phyloP scores from a whole-genome alignment of 2,888 invertebrate genomes.

The Acrobasis repandana region DNA sequence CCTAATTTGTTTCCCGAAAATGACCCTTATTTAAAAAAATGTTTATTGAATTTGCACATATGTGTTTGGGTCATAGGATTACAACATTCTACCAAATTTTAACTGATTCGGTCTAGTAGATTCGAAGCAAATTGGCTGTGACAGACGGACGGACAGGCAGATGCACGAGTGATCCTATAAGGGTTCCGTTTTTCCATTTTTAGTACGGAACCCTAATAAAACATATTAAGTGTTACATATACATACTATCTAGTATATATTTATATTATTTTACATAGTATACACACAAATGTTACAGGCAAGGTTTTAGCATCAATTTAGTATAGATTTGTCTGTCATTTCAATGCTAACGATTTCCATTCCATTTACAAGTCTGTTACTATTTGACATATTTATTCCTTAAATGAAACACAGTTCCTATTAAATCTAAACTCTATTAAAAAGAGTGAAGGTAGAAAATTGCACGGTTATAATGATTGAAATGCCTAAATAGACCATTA shows the following conservation, averaged over 20 bases:
- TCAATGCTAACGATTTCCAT: constrained; percentile 6
- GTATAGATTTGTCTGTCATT: constrained; percentile 8
- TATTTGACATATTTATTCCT: neutral
- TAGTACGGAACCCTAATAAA: too few species aligned
- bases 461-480: neutral
- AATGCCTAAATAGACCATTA: neutral
- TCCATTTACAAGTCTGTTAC: neutral
- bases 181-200: too few species aligned
- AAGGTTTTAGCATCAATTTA: constrained; percentile 1
- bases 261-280: neutral
- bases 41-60: too few species aligned
- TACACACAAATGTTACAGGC: neutral
- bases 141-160: too few species aligned
- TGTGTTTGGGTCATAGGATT: too few species aligned
- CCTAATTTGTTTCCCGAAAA: too few species aligned
- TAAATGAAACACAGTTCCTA: neutral
- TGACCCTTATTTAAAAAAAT: too few species aligned
- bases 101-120: too few species aligned
- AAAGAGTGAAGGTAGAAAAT: neutral
- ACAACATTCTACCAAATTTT: too few species aligned
- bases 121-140: too few species aligned
- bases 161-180: too few species aligned
- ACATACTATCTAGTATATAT: neutral
- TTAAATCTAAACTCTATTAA: neutral
- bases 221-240: neutral